These are phyloP conservation scores for Harpagoxenus sublaevis DNA, from an alignment of 2,888 invertebrate species.

Conservation along the genomic window DNA sequence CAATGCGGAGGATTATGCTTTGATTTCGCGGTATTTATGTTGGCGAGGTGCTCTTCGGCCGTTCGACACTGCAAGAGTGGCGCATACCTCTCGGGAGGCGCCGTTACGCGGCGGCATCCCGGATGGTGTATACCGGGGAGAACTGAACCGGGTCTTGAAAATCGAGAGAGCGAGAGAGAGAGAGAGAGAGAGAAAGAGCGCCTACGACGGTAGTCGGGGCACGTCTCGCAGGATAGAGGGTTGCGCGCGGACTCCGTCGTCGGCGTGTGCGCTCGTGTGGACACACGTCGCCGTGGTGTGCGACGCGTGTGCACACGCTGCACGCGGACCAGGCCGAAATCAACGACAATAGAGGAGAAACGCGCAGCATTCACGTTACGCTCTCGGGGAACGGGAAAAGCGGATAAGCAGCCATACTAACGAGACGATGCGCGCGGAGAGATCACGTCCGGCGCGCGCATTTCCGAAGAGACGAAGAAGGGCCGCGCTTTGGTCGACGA, in stretches of 20 bases:
- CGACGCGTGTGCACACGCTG: conserved; percentile 44
- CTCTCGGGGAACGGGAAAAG: conserved; percentile 66
- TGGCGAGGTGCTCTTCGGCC: conserved; percentile 16
- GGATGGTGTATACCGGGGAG: background rate
- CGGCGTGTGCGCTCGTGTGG: conserved; percentile 38
- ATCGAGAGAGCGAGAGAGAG: conserved; percentile 3
- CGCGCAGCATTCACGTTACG: conserved; percentile 65
- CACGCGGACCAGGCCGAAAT: conserved; percentile 70
- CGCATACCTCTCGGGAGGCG: conserved; percentile 7
- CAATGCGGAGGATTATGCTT: background rate
- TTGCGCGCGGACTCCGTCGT: conserved; percentile 65
- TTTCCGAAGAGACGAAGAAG: conserved; percentile 46
- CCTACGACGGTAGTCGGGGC: conserved; percentile 68
- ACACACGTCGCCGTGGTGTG: conserved; percentile 35
- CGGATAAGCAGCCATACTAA: conserved; percentile 75
- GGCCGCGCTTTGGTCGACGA: conserved; percentile 55
- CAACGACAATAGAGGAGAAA: conserved; percentile 72
- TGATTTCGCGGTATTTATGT: conserved; percentile 41
- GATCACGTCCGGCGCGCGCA: conserved; percentile 65
- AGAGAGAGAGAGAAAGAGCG: background rate
- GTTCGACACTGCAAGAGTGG: background rate
- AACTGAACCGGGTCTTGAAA: conserved; percentile 25
- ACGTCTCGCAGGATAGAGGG: conserved; percentile 74
- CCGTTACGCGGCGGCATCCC: conserved; percentile 6
- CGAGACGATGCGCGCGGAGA: conserved; percentile 68